Evolutionary conservation across 2,113 vertebrate genomes (phyloP).

Genomic region (Clupea harengus): DNA sequence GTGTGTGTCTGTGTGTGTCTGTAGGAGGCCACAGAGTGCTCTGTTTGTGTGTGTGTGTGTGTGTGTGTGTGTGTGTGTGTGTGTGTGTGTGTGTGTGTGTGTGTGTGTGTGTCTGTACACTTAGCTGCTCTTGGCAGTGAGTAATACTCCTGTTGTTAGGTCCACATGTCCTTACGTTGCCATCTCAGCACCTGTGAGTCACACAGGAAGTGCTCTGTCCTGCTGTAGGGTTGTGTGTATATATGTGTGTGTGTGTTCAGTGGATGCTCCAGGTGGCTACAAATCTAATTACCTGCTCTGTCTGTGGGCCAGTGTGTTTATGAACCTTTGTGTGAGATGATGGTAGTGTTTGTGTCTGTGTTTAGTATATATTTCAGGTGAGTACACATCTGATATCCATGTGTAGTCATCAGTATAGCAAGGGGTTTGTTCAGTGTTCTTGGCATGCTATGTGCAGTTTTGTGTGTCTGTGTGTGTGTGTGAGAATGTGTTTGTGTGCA

Average conservation of each 20-base stretch:
- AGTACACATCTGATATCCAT: no score
- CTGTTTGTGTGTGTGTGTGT: neutral
- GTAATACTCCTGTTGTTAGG: neutral
- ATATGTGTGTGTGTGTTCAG: neutral
- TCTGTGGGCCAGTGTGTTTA: neutral
- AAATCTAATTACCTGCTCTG: neutral
- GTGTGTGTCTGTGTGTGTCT: neutral
- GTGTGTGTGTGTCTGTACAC: neutral
- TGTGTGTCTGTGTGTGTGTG: no score
- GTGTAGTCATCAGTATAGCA: no score
- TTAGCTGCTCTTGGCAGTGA: neutral
- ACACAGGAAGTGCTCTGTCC: neutral
- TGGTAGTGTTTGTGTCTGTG: neutral
- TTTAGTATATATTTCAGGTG: no score
- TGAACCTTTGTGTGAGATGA: neutral
- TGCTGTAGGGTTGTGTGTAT: neutral
- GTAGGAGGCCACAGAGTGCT: no score
- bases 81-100: neutral
- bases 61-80: neutral
- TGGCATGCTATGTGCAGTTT: no score
- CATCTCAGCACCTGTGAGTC: neutral
- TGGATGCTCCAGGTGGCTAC: neutral
- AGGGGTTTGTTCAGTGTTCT: no score
- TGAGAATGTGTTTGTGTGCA: no score
- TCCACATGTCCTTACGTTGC: neutral